phyloP scores from a whole-genome alignment of 53 echinoderm and acorn worm genomes.

The Temnopleurus reevesii region DNA sequence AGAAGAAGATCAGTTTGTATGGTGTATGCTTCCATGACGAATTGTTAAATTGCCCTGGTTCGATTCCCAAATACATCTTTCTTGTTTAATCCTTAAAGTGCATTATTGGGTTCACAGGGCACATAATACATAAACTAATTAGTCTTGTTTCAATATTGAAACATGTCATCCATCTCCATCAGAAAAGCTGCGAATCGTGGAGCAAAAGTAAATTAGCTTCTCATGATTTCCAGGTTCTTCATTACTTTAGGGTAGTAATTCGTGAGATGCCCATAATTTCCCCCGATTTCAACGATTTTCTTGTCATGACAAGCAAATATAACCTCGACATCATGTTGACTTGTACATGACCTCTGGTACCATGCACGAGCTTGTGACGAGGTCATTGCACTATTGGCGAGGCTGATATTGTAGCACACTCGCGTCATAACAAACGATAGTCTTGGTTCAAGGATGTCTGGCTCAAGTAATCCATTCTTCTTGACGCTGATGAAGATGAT shows the following conservation, averaged over 20 bases:
- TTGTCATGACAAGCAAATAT: neutral
- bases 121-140: neutral
- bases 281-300: neutral
- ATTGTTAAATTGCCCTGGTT: too few relatives aligned
- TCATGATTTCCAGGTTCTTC: neutral
- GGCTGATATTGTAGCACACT: neutral
- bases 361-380: neutral
- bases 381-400: conserved; percentile 40
- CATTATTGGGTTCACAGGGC: neutral
- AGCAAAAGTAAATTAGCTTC: neutral
- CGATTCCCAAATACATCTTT: too few relatives aligned
- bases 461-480: too few relatives aligned
- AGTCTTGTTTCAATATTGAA: neutral
- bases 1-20: too few relatives aligned
- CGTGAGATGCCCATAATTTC: neutral
- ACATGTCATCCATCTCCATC: neutral
- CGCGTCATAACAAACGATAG: conserved; percentile 42
- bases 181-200: neutral
- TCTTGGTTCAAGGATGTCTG: conserved; percentile 35
- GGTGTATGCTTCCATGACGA: too few relatives aligned
- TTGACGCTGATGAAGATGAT: too few relatives aligned
- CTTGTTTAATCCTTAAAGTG: neutral
- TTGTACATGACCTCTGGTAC: neutral
- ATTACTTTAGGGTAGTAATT: neutral
- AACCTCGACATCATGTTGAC: neutral